Evolutionary conservation across 2,113 vertebrate genomes (phyloP).

Genomic region (Herpetotheres cachinnans): DNA sequence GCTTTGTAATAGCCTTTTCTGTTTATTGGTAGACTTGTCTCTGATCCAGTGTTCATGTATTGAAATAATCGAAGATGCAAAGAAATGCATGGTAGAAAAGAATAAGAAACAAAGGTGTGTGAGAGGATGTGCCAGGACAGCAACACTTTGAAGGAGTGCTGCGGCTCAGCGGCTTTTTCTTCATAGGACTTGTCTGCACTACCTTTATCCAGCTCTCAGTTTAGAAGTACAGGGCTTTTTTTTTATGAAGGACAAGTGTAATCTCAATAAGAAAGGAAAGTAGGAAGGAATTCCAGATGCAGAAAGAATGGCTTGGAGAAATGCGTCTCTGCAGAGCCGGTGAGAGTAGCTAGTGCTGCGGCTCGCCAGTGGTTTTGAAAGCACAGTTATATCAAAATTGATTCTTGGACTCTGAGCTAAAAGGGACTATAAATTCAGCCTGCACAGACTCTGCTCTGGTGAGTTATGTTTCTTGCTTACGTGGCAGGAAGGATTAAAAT

Average conservation of each 20-base stretch:
- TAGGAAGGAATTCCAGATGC: background rate
- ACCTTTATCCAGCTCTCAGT: background rate
- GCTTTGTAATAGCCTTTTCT: background rate
- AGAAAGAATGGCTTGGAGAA: background rate
- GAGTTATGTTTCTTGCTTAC: background rate
- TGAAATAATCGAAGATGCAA: background rate
- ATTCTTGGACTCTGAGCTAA: constrained; percentile 1
- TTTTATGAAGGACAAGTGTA: background rate
- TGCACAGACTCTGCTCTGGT: background rate
- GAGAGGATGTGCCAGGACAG: background rate
- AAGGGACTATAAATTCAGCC: background rate
- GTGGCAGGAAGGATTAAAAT: background rate
- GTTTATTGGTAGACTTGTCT: background rate
- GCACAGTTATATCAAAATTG: background rate
- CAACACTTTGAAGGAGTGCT: background rate
- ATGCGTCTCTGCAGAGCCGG: background rate
- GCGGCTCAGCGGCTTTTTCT: background rate
- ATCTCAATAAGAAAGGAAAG: background rate
- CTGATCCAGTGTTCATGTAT: rapidly evolving
- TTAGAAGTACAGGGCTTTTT: background rate
- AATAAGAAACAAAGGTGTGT: background rate
- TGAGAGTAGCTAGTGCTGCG: background rate
- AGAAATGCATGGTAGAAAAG: background rate
- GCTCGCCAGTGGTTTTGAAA: background rate
- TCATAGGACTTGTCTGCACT: rapidly evolving